Conservation (phyloP, 2,113 vertebrate genomes). For the Tyto alba region DNA sequence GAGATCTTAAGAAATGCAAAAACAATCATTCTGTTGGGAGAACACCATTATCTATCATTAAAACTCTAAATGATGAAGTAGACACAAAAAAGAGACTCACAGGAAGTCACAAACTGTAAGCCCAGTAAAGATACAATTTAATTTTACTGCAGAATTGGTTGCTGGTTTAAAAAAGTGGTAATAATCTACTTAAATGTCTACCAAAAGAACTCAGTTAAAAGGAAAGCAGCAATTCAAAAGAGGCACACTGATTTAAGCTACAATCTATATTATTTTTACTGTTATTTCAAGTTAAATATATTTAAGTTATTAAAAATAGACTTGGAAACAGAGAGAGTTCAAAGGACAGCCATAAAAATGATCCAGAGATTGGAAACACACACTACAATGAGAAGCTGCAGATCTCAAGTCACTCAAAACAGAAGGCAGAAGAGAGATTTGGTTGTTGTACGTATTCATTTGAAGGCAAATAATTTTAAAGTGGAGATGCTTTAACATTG, state of each 20-base stretch:
- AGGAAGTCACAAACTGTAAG: neutral
- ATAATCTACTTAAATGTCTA: neutral
- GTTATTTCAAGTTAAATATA: neutral
- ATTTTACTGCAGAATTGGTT: neutral
- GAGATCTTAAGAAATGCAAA: neutral
- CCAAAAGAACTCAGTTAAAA: neutral
- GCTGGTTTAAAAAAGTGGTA: neutral
- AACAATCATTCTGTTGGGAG: neutral
- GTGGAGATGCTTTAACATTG: neutral
- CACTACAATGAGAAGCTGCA: neutral
- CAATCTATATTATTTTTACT: neutral
- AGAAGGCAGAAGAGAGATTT: neutral
- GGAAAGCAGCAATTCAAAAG: neutral
- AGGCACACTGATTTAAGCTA: neutral
- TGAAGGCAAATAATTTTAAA: neutral
- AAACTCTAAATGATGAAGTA: neutral
- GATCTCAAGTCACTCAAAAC: neutral
- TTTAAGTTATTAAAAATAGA: neutral
- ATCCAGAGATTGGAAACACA: neutral
- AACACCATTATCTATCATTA: neutral
- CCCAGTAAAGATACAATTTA: neutral
- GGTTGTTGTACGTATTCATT: neutral
- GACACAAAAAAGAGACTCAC: neutral
- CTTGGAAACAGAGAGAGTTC: neutral
- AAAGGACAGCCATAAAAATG: neutral